Evolutionary conservation across 2,797 vertebrate species (phyloP).

Genomic region (Falco biarmicus): DNA sequence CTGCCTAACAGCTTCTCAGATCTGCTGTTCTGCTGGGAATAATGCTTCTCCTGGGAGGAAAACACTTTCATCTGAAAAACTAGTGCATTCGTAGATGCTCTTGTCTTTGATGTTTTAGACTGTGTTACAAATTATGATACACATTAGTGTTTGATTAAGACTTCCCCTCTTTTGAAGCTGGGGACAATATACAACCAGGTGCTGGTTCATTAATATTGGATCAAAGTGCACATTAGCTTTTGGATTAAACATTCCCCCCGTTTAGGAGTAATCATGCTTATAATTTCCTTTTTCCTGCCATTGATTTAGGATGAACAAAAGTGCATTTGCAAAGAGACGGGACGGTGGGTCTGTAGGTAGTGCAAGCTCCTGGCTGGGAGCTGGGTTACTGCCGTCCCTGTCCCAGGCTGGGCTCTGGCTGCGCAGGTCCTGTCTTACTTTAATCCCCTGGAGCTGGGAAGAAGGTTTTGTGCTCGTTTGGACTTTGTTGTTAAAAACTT

Average conservation of each 20-base stretch:
- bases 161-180: constrained; percentile 65
- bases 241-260: constrained; percentile 56
- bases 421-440: accelerated
- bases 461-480: neutral
- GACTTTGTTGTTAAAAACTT: neutral
- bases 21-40: constrained; percentile 57
- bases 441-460: neutral
- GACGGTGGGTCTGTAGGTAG: neutral
- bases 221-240: constrained; percentile 66
- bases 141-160: constrained; percentile 70
- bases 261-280: constrained; percentile 60
- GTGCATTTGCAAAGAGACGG: neutral
- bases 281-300: constrained; percentile 57
- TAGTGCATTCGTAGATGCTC: constrained; percentile 15
- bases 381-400: neutral
- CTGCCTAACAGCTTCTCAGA: constrained; percentile 51
- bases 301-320: constrained; percentile 36
- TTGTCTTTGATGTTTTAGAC: constrained; percentile 66
- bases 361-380: neutral
- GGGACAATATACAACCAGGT: constrained; percentile 47
- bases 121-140: constrained; percentile 68
- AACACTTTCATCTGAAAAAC: constrained; percentile 70
- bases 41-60: constrained; percentile 62
- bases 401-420: neutral
- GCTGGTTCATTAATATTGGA: constrained; percentile 67